A percentile compares a stretch with the other conserved stretches of the same genome.
Evolutionary conservation across 2,113 vertebrate genomes (phyloP).

Genomic region (Sylvilagus bachmani): DNA sequence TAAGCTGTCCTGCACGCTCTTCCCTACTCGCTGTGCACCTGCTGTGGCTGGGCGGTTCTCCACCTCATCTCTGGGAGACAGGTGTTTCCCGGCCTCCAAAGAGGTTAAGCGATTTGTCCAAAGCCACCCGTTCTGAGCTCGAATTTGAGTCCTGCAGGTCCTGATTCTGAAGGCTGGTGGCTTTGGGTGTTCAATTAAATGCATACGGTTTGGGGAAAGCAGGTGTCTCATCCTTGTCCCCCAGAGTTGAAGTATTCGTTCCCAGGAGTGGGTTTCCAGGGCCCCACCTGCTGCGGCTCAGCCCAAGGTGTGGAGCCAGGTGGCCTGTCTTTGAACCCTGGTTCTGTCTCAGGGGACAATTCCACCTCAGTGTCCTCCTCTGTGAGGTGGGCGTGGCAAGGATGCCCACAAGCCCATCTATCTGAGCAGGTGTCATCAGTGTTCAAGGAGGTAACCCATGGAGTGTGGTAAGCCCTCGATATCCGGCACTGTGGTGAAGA

Average conservation of each 20-base stretch:
- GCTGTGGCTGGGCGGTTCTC: not conserved
- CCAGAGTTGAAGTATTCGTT: not conserved
- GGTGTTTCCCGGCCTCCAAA: not conserved
- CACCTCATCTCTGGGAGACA: not conserved
- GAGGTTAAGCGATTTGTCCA: not conserved
- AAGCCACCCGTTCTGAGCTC: not conserved
- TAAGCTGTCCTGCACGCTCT: no score
- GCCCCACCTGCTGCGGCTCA: no score
- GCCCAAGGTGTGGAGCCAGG: not conserved
- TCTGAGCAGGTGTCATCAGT: not conserved
- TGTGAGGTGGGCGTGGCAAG: not conserved
- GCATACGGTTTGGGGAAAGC: not conserved
- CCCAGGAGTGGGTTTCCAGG: not conserved
- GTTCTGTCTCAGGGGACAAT: not conserved
- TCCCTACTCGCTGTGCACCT: not conserved
- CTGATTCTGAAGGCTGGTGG: not conserved
- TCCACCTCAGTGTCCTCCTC: not conserved
- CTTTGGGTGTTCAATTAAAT: constrained; percentile 61
- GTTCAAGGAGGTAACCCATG: not conserved
- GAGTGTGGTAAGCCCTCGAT: not conserved
- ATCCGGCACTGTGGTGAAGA: not conserved
- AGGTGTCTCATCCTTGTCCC: not conserved
- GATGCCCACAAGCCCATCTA: not conserved
- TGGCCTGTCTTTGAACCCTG: not conserved
- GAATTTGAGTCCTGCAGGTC: not conserved